These are phyloP conservation scores for Chymomyza costata DNA, from an alignment of 1,140 invertebrate species.

Conservation along the genomic window DNA sequence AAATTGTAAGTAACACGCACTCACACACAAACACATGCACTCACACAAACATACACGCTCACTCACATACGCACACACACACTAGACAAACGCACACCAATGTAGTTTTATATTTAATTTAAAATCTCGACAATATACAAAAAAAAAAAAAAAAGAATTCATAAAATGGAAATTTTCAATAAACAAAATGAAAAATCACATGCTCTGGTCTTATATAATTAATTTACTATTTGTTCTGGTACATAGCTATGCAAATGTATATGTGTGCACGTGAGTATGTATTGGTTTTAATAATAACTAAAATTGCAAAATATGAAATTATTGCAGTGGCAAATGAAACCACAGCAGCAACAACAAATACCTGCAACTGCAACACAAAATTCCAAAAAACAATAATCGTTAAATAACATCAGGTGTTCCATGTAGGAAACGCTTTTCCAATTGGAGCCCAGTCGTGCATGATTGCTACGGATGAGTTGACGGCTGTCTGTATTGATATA, in stretches of 20 bases:
- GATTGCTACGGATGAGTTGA: not conserved
- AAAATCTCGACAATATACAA: conserved; percentile 32
- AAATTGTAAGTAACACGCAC: conserved; percentile 33
- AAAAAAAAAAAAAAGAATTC: not conserved
- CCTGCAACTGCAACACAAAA: conserved; percentile 68
- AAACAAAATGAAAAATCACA: conserved; percentile 14
- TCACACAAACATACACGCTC: conserved; percentile 6
- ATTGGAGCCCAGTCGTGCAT: conserved; percentile 16
- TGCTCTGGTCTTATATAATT: too few relatives aligned
- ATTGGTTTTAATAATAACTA: too few relatives aligned
- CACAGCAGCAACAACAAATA: conserved; percentile 29
- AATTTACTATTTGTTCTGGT: conserved; percentile 6
- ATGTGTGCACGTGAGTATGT: too few relatives aligned
- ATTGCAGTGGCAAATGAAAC: not conserved
- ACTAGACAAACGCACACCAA: conserved; percentile 33
- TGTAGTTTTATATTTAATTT: conserved; percentile 64
- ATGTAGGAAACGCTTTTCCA: conserved; percentile 47
- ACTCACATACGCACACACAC: not conserved
- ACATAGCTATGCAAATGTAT: conserved; percentile 8
- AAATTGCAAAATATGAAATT: too few relatives aligned
- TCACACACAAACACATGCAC: conserved; percentile 23
- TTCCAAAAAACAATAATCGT: conserved; percentile 71
- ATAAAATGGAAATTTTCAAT: conserved; percentile 17
- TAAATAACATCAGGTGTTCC: conserved; percentile 72
- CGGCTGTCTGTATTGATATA: conserved; percentile 1